Conservation (phyloP, 2,888 invertebrate species). For the Apamea sordens region DNA sequence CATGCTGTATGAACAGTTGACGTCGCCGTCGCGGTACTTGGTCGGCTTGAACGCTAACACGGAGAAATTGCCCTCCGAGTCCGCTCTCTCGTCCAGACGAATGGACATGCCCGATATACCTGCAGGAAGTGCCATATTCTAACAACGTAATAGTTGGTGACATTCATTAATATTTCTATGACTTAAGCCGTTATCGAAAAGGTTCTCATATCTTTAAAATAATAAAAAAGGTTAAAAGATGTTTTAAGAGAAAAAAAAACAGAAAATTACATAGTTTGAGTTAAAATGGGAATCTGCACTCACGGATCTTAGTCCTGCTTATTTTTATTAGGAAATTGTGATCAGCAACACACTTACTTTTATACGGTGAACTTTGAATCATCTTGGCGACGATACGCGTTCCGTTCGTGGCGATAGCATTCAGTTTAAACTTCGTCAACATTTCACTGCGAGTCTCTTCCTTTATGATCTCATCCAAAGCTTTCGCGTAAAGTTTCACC, state of each 20-base stretch:
- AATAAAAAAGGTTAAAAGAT: not conserved
- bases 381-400: conserved; percentile 96
- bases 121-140: conserved; percentile 76
- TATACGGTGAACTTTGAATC: conserved; percentile 95
- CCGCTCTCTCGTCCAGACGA: conserved; percentile 97
- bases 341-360: conserved; percentile 92
- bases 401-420: conserved; percentile 95
- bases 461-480: conserved; percentile 93
- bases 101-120: conserved; percentile 98
- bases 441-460: conserved; percentile 85
- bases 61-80: conserved; percentile 99
- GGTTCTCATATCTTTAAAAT: not conserved
- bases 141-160: conserved; percentile 32
- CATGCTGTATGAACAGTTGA: conserved; percentile 94
- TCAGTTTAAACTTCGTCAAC: conserved; percentile 91
- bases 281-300: not conserved
- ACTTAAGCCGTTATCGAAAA: not conserved
- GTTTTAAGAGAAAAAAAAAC: not conserved
- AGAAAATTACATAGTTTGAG: not conserved
- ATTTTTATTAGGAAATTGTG: not conserved
- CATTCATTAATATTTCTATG: not conserved
- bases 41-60: conserved; percentile 94
- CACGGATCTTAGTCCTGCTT: not conserved
- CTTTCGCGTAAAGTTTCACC: conserved; percentile 96
- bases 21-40: conserved; percentile 83